Conservation (phyloP, 2,888 invertebrate species). For the Eupithecia insigniata region DNA sequence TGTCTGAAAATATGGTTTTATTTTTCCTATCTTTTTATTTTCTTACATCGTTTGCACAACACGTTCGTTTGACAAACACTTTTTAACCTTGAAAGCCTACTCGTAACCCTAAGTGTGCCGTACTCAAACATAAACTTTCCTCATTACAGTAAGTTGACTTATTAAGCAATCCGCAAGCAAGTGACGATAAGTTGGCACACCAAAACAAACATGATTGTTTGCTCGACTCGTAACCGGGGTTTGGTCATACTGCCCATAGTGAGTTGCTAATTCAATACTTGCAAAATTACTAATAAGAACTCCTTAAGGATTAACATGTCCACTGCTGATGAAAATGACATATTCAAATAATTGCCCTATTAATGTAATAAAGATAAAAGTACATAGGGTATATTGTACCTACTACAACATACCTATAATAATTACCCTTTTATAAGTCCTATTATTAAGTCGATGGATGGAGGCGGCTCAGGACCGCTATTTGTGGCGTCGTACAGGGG, state of each 20-base stretch:
- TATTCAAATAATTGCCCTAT: too few relatives aligned
- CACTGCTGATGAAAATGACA: background rate
- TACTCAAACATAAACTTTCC: background rate
- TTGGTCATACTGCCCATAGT: background rate
- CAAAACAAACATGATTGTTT: constrained; percentile 34
- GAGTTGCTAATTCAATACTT: constrained; percentile 3
- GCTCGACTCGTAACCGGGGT: constrained; percentile 18
- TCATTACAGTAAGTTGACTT: constrained; percentile 2
- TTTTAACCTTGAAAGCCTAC: background rate
- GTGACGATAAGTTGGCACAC: constrained; percentile 23
- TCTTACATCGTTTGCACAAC: too few relatives aligned
- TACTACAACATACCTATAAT: too few relatives aligned
- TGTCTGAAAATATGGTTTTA: too few relatives aligned
- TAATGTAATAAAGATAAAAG: too few relatives aligned
- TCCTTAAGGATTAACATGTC: background rate
- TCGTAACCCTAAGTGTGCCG: background rate
- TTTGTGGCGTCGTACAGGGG: too few relatives aligned
- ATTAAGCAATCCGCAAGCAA: constrained; percentile 23
- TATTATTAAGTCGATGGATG: too few relatives aligned
- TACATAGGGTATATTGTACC: too few relatives aligned
- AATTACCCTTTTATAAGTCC: too few relatives aligned
- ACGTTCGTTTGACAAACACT: background rate
- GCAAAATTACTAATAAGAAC: background rate
- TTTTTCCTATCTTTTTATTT: too few relatives aligned
- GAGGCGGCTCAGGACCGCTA: too few relatives aligned